A percentile compares a stretch with the other conserved stretches of the same genome.
Conservation (phyloP, 2,113 vertebrate species). For the Pogonocichla stellata region DNA sequence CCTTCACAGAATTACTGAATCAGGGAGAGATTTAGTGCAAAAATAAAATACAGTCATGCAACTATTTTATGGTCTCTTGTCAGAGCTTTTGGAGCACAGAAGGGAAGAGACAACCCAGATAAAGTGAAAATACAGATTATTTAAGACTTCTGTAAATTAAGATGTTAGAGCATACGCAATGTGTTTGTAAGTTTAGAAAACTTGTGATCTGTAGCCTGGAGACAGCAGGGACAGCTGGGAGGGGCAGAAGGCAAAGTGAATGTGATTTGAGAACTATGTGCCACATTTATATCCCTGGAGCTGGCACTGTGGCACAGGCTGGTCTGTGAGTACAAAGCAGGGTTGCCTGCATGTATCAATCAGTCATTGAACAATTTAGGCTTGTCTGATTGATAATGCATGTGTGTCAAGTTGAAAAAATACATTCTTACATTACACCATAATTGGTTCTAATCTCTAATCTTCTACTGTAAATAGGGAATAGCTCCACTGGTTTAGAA, state of each 20-base stretch:
- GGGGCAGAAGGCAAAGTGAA: not conserved
- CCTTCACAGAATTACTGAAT: not conserved
- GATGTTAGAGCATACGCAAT: fast-evolving
- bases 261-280: not conserved
- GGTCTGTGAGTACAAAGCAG: not conserved
- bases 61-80: not conserved
- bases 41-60: not conserved
- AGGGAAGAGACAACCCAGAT: not conserved
- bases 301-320: not conserved
- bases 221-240: not conserved
- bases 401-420: not conserved
- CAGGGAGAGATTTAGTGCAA: not conserved
- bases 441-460: not conserved
- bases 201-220: not conserved
- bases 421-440: not conserved
- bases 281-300: not conserved
- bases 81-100: not conserved
- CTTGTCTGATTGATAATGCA: not conserved
- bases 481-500: not conserved
- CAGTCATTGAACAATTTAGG: not conserved
- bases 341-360: not conserved
- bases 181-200: not conserved
- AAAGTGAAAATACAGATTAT: not conserved
- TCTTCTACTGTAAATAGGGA: not conserved
- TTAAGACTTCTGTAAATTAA: not conserved